Conservation (phyloP, 2,888 invertebrate species). For the Sialis fuliginosa region DNA sequence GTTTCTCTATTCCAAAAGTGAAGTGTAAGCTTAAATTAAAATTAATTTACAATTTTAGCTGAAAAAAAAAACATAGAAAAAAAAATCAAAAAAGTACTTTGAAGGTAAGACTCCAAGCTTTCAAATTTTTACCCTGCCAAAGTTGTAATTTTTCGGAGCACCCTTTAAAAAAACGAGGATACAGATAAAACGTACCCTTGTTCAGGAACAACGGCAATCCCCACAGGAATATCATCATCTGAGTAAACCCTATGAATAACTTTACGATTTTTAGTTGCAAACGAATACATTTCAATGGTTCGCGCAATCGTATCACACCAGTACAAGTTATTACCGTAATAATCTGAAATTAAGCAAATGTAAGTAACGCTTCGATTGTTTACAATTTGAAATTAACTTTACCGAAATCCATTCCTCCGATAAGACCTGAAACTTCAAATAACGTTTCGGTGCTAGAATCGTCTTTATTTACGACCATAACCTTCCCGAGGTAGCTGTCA, state of each 20-base stretch:
- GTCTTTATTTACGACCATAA: conserved; percentile 24
- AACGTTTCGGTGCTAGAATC: conserved; percentile 19
- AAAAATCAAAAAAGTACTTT: too few species aligned
- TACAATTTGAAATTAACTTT: conserved; percentile 11
- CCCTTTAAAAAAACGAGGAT: background rate
- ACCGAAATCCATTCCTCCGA: conserved; percentile 42
- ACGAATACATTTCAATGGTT: conserved; percentile 45
- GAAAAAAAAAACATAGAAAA: too few species aligned
- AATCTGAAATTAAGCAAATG: conserved; percentile 35
- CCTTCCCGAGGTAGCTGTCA: conserved; percentile 27
- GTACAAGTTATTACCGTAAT: conserved; percentile 53
- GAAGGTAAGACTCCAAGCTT: too few species aligned
- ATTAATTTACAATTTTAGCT: too few species aligned
- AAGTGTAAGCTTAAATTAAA: too few species aligned
- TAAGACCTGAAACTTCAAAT: conserved; percentile 25
- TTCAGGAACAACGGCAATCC: conserved; percentile 47
- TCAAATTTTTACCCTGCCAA: too few species aligned
- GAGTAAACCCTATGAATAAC: conserved; percentile 34
- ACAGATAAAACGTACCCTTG: conserved; percentile 32
- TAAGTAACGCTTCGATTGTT: conserved; percentile 15
- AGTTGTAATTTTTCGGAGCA: too few species aligned
- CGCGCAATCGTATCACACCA: conserved; percentile 45
- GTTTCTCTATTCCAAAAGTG: too few species aligned
- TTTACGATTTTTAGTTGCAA: conserved; percentile 37
- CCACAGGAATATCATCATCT: conserved; percentile 41